Percentiles rank a stretch among this genome's conserved stretches.
Conservation (phyloP, 2,888 invertebrate genomes). For the Drosophila sordidapex region DNA sequence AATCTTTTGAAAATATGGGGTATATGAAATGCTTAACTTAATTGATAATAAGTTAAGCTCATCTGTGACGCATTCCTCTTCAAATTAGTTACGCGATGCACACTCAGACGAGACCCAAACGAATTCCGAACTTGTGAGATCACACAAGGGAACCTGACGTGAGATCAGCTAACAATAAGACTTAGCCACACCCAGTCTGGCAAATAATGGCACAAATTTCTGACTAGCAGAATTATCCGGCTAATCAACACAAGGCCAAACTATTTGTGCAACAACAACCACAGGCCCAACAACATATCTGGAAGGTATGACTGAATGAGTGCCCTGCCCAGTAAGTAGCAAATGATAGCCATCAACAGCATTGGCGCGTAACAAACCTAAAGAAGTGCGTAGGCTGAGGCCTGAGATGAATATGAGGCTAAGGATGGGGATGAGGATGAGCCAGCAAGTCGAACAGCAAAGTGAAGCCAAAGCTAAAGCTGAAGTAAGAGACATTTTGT, state of each 20-base stretch:
- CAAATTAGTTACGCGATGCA: slow-evolving; percentile 25
- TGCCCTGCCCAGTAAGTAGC: slow-evolving; percentile 49
- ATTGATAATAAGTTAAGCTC: slow-evolving; percentile 13
- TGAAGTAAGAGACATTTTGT: slow-evolving; percentile 26
- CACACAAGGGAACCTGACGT: slow-evolving; percentile 35
- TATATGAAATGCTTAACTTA: background rate
- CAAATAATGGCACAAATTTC: slow-evolving; percentile 61
- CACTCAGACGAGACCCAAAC: slow-evolving; percentile 8
- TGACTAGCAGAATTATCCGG: slow-evolving; percentile 62
- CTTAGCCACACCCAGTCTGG: slow-evolving; percentile 62
- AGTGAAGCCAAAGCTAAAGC: background rate
- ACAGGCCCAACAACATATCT: slow-evolving; percentile 16
- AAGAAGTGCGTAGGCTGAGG: slow-evolving; percentile 69
- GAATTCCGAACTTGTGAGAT: slow-evolving; percentile 49
- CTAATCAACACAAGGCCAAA: slow-evolving; percentile 65
- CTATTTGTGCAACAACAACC: slow-evolving; percentile 31
- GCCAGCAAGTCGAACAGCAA: slow-evolving; percentile 28
- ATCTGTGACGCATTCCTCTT: slow-evolving; percentile 11
- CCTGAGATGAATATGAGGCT: slow-evolving; percentile 33
- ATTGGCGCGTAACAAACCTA: slow-evolving; percentile 41
- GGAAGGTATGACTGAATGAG: slow-evolving; percentile 46
- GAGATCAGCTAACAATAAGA: slow-evolving; percentile 55
- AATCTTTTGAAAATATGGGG: background rate
- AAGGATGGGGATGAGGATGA: slow-evolving; percentile 34
- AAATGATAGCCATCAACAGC: slow-evolving; percentile 66